Evolutionary conservation across 2,113 vertebrate species (phyloP), one percentile per base, ranked within the genome.

Genomic region (Edolisoma coerulescens): DNA sequence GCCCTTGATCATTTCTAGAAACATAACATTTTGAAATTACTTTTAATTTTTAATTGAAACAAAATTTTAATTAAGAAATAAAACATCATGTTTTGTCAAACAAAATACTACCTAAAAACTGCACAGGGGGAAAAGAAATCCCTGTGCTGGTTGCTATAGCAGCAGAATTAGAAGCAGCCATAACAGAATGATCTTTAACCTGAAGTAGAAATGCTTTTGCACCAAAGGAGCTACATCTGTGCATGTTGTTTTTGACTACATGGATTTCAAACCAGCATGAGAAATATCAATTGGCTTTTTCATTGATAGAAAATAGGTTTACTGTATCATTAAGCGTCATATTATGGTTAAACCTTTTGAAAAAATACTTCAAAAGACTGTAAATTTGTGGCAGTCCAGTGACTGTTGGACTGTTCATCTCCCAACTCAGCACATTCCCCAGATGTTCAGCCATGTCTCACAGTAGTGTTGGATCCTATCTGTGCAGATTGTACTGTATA

Each of bases 81-180:
- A 73, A 83, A 22, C 20, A 50, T 63, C 37, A 44, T 89, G 18
- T 73, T 76, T 41, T 80, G 11, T 52, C 45, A 78, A 87, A 77
- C 41, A 76, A 92, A 92, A 52, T 78, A 32, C 11, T 92, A 54
- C 59, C 71, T 80, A 84, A 93, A 90, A 93, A 54, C 47, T 59
- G 39, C 73, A 57, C 24, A 57, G 47, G 24, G 54, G 24, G n/a
- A 61, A 79, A 77, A 85, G 64, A 89, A 64, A 87, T 45, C 32
- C 22, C 16, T 64, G 11, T 71, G 27, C n/a, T 92, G 30, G 90
- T 94, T 95, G 92, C 95, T 95, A 96, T 96, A 94, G 87, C 92
- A 96, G 79, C 90, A 93, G 52, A 93, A 91, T 83, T 32, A 91
- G 77, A 94, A 91, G n/a, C 81, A 93, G 20, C 57, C 69, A 61